A percentile compares a stretch with the other conserved stretches of the same genome.
These are phyloP conservation scores for Pelvicachromis taeniatus DNA, from an alignment of 2,113 vertebrate genomes.

Conservation along the genomic window DNA sequence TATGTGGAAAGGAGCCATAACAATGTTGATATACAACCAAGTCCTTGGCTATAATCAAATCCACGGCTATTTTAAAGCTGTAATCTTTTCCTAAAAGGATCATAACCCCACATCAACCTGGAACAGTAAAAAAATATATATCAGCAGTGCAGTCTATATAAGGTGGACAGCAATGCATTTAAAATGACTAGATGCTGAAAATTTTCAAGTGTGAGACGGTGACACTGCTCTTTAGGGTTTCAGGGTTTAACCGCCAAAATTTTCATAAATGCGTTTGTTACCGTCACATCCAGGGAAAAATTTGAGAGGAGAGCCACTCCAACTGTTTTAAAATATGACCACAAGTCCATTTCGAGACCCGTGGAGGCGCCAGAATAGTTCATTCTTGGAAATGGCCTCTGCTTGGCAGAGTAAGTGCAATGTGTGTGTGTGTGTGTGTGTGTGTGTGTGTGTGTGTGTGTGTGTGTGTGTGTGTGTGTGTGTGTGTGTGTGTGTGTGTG, in stretches of 20 bases:
- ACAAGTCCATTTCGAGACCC: slow-evolving; percentile 43
- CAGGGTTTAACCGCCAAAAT: slow-evolving; percentile 13
- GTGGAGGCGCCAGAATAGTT: slow-evolving; percentile 35
- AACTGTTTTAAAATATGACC: slow-evolving; percentile 43
- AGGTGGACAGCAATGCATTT: not conserved
- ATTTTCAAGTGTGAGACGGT: not conserved
- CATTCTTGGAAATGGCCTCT: slow-evolving; percentile 41
- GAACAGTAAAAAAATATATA: not conserved
- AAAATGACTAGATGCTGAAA: not conserved
- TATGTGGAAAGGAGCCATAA: not conserved
- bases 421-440: not conserved
- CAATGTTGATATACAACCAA: not conserved
- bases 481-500: not conserved
- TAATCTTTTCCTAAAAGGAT: not conserved
- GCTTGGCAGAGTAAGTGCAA: not conserved
- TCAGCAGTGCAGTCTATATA: not conserved
- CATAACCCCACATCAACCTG: not conserved
- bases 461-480: no score
- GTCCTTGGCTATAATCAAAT: slow-evolving; percentile 2
- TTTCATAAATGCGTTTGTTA: slow-evolving; percentile 36
- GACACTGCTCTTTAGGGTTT: slow-evolving; percentile 4
- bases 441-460: not conserved
- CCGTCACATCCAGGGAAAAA: slow-evolving; percentile 11
- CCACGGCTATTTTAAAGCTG: slow-evolving; percentile 1
- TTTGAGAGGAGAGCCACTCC: slow-evolving; percentile 24